Evolutionary conservation across 2,888 invertebrate genomes (phyloP).

Genomic region (Leucozona laternaria): DNA sequence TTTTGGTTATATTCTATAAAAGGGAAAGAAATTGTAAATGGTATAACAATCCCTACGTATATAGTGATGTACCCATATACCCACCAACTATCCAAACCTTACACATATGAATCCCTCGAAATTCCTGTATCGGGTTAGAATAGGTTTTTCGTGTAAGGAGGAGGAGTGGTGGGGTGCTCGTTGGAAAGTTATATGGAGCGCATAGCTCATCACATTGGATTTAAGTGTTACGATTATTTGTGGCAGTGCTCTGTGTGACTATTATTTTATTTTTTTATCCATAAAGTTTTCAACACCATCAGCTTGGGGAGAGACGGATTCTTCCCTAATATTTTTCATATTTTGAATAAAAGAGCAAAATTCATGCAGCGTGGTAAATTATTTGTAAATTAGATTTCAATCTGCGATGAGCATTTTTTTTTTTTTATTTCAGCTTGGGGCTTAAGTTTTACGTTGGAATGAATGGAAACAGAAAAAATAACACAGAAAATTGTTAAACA

Average conservation of each 20-base stretch:
- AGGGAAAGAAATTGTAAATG: slow-evolving; percentile 57
- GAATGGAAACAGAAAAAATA: background rate
- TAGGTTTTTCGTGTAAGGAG: background rate
- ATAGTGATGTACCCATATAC: slow-evolving; percentile 2
- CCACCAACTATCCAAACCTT: slow-evolving; percentile 1
- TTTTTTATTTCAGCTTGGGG: background rate
- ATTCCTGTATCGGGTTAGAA: background rate
- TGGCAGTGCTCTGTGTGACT: slow-evolving; percentile 31
- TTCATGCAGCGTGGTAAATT: slow-evolving; percentile 44
- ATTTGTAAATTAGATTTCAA: slow-evolving; percentile 70
- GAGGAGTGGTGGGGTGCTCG: background rate
- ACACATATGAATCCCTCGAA: slow-evolving; percentile 37
- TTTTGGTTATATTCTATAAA: slow-evolving; percentile 37
- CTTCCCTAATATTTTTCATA: background rate
- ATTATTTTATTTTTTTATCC: slow-evolving; percentile 29
- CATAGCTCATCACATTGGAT: slow-evolving; percentile 73
- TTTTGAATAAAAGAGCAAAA: slow-evolving; percentile 14
- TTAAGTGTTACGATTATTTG: slow-evolving; percentile 70
- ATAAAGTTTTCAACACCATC: slow-evolving; percentile 39
- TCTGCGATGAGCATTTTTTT: slow-evolving; percentile 22
- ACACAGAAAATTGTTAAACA: background rate
- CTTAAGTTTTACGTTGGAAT: background rate
- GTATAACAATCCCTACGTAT: slow-evolving; percentile 35
- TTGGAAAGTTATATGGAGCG: slow-evolving; percentile 35
- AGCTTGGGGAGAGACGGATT: slow-evolving; percentile 11